phyloP scores from a whole-genome alignment of 2,888 invertebrate genomes.

The Chrysopilus asiliformis region DNA sequence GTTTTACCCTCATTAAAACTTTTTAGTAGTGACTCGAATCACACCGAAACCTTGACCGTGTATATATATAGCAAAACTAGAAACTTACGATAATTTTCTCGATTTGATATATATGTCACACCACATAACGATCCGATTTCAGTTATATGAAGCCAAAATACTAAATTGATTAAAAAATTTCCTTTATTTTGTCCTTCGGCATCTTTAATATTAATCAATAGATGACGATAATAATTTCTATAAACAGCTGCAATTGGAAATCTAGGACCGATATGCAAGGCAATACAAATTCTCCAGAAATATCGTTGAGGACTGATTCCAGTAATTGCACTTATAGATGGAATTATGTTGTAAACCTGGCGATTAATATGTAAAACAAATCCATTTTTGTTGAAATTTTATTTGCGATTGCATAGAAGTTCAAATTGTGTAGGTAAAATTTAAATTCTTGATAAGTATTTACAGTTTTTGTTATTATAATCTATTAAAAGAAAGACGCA shows the following conservation, averaged over 20 bases:
- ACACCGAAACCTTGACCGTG: too few relatives aligned
- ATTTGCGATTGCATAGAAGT: too few relatives aligned
- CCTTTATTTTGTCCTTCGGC: constrained; percentile 33
- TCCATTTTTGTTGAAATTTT: too few relatives aligned
- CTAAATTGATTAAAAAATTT: constrained; percentile 50
- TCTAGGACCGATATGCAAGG: constrained; percentile 82
- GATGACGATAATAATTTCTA: constrained; percentile 63
- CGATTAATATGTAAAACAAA: too few relatives aligned
- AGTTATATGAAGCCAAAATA: constrained; percentile 71
- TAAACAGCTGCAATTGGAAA: constrained; percentile 79
- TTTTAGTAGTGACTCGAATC: too few relatives aligned
- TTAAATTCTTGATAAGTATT: too few relatives aligned
- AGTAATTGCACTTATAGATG: constrained; percentile 91
- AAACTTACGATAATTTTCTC: constrained; percentile 87
- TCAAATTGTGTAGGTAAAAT: too few relatives aligned
- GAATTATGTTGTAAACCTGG: constrained; percentile 87
- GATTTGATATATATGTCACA: constrained; percentile 85
- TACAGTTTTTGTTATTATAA: too few relatives aligned
- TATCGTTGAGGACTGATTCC: constrained; percentile 87
- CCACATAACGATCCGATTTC: constrained; percentile 80
- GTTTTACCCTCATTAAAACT: too few relatives aligned
- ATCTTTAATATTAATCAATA: constrained; percentile 31
- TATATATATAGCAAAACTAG: too few relatives aligned
- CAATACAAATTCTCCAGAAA: constrained; percentile 84
- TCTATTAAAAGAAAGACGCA: too few relatives aligned